Evolutionary conservation across 2,797 vertebrate species (phyloP), one percentile per base, ranked within the genome.

Genomic region (Anas georgica): DNA sequence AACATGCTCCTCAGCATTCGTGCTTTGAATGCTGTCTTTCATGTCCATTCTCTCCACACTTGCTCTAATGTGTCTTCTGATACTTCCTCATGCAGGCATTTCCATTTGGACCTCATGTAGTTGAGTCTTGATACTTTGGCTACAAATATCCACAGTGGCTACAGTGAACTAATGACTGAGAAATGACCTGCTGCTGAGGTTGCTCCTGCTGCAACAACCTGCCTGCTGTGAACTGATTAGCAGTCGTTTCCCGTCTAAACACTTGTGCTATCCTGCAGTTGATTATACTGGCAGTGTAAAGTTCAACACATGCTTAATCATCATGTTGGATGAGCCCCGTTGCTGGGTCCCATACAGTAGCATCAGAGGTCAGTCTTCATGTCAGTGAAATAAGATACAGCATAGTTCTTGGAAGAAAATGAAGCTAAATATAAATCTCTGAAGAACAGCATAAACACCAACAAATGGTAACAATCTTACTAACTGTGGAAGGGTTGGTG

Each of bases 351-450:
- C 37, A 22, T 41, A 80, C 35, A 90, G 83, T 35, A 90, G 55
- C 63, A 56, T 54, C 33, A 78, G 31, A 83, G 25, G 48, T 86
- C 74, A 67, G 43, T 48, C 43, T 63, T 63, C 83, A 82, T 74
- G 50, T 95, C 77, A 66, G 22, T 54, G 70, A 68, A 81, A 80
- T 23, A 83, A 89, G 43, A 79, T 43, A 84, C 22, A 43, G 62
- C 78, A 45, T 43, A 83, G 37, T 94, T 95, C 67, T 95, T 93
- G 85, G 86, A 95, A 97, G 86, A 63, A 75, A 94, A 75, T 83
- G 46, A 95, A 91, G 22, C 35, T 80, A 60, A 95, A 77, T 72
- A 93, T 55, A 83, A 72, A 68, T 83, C 90, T 96, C 72, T 80
- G 78, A 95, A 94, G 94, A 91, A 82, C 56, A 46, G 29, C 33